Evolutionary conservation across 1,140 invertebrate genomes (phyloP).

Genomic region (Cydia strobilella): DNA sequence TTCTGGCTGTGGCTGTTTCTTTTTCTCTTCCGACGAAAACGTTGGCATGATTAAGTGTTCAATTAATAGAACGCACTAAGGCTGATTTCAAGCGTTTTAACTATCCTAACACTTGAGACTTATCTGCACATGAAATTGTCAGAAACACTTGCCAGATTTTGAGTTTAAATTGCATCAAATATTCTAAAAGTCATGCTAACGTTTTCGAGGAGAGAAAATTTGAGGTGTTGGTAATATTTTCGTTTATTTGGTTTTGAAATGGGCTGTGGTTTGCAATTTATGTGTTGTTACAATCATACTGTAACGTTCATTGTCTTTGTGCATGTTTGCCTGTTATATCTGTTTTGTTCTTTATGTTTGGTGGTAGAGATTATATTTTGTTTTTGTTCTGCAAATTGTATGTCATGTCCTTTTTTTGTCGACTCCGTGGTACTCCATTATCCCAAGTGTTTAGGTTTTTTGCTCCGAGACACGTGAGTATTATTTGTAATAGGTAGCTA

Average conservation of each 20-base stretch:
- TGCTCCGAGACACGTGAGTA: slow-evolving; percentile 19
- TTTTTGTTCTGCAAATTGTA: slow-evolving; percentile 36
- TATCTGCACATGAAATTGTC: too few species aligned
- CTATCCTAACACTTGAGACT: not conserved
- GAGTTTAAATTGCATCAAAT: too few species aligned
- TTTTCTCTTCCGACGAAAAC: slow-evolving; percentile 48
- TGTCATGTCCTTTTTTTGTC: slow-evolving; percentile 39
- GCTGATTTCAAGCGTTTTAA: slow-evolving; percentile 24
- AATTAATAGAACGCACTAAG: slow-evolving; percentile 7
- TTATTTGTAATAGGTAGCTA: slow-evolving; percentile 20
- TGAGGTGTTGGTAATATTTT: slow-evolving; percentile 46
- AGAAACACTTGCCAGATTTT: too few species aligned
- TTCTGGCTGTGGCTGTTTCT: slow-evolving; percentile 61
- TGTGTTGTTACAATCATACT: slow-evolving; percentile 42
- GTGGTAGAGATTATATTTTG: slow-evolving; percentile 40
- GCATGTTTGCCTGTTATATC: slow-evolving; percentile 68
- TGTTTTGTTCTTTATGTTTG: slow-evolving; percentile 44
- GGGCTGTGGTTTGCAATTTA: slow-evolving; percentile 42
- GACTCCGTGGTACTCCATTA: slow-evolving; percentile 35
- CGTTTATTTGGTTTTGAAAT: slow-evolving; percentile 40
- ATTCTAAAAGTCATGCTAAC: slow-evolving; percentile 42
- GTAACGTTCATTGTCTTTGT: slow-evolving; percentile 63
- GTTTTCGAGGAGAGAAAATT: slow-evolving; percentile 35
- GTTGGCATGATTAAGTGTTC: slow-evolving; percentile 27
- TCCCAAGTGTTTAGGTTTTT: slow-evolving; percentile 35